Evolutionary conservation across 2,888 invertebrate species (phyloP).

Genomic region (Paralinhomoeus sp.): DNA sequence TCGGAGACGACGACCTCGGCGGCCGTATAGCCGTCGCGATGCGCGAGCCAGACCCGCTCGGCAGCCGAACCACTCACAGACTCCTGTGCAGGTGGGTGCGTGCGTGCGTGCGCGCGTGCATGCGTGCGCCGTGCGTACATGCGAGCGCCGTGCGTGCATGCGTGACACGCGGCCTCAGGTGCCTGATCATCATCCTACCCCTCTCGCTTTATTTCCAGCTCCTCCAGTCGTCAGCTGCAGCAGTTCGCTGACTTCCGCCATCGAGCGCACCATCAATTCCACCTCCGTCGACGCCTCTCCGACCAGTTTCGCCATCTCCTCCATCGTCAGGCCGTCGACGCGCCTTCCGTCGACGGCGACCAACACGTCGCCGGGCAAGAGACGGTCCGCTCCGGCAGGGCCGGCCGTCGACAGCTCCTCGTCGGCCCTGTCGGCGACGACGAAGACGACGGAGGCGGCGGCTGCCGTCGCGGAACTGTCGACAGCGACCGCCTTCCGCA

Average conservation of each 20-base stretch:
- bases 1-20: conserved; percentile 7
- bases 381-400: conserved; percentile 41
- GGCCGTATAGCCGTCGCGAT: conserved; percentile 76
- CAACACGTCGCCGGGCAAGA: conserved; percentile 77
- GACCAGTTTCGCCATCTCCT: conserved; percentile 77
- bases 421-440: too few species aligned
- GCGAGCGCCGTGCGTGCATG: too few species aligned
- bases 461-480: background rate
- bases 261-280: conserved; percentile 49
- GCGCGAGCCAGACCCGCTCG: conserved; percentile 64
- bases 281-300: conserved; percentile 39
- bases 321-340: conserved; percentile 60
- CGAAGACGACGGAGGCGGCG: background rate
- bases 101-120: too few species aligned
- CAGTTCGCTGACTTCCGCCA: conserved; percentile 61
- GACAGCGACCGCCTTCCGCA: conserved; percentile 43
- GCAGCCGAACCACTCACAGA: background rate
- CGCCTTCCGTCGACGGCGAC: conserved; percentile 66
- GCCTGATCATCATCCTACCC: too few species aligned
- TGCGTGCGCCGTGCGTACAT: too few species aligned
- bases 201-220: too few species aligned
- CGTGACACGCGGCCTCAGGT: too few species aligned
- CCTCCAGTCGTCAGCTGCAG: background rate
- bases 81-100: too few species aligned
- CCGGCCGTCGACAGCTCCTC: too few species aligned